Evolutionary conservation across 2,888 invertebrate genomes (phyloP), one percentile per base, ranked within the genome.

Genomic region (Branchinecta sandiegonensis): DNA sequence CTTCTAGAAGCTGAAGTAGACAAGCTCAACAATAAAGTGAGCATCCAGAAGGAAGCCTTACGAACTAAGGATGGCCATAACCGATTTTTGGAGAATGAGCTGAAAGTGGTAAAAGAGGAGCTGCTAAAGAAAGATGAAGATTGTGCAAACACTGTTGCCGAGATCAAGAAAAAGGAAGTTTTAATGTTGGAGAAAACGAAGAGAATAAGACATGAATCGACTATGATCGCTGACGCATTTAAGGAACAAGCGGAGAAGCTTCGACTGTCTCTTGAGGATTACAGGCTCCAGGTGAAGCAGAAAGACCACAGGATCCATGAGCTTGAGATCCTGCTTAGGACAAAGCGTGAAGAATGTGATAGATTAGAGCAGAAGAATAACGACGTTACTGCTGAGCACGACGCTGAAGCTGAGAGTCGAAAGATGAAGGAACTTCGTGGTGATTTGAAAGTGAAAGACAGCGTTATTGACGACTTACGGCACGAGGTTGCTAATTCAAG

Each of bases 401-500:
- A 65, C 14, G 68, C 23, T 47, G 65, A 46, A 2, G 14, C 46
- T 11, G 64, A 68, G 48, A 65, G 65, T 65, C 46, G 48, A 14
- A 65, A 65, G 11, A 68, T 68, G 48, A 79, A 80, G 72, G 82
- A 82, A 72, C 73, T 82, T 69, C 81, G 83, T 74, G 81, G 81
- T 72, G 82, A 82, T 4, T 73, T 82, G 81, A 82, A 74, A 82
- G 81, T 73, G 81, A 67, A 67, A 47, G 67, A 67, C 14, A 46
- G 48, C 37, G 48, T 48, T 10, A 67, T 67, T 47, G 67, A 67
- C 14, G 67, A 67, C 48, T n/a, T 67, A 5, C 47, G 67, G 11
- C 67, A 47, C 37, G 67, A 67, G 48, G 47, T 67, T 47, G 67
- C 47, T 47, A 47, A 47, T 56, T 8, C 56, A n/a, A 56, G 17